Conservation (phyloP, 2,113 vertebrate genomes). For the Edolisoma coerulescens region DNA sequence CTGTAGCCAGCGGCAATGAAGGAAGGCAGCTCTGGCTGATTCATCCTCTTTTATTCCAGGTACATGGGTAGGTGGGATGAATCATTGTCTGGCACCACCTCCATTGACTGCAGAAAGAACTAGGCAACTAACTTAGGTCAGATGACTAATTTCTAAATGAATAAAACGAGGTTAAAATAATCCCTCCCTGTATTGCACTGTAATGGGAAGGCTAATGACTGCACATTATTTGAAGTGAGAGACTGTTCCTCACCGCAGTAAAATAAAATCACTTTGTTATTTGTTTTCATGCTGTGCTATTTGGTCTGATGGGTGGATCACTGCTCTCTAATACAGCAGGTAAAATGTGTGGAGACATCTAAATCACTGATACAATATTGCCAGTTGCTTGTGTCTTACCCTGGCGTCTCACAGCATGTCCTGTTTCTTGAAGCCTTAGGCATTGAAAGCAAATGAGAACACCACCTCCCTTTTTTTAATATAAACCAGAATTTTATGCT, state of each 20-base stretch:
- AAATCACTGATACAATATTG: conserved; percentile 8
- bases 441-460: not conserved
- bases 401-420: not conserved
- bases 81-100: conserved; percentile 21
- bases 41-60: not conserved
- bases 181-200: not conserved
- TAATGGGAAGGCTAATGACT: not conserved
- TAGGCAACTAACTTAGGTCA: not conserved
- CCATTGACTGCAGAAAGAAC: conserved; percentile 1
- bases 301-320: not conserved
- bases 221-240: not conserved
- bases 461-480: not conserved
- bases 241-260: not conserved
- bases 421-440: not conserved
- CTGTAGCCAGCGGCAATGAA: not conserved
- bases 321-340: not conserved
- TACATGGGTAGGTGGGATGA: not conserved
- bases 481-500: conserved; percentile 15
- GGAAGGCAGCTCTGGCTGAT: not conserved
- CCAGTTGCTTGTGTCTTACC: not conserved
- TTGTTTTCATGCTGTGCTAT: not conserved
- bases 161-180: not conserved
- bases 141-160: not conserved
- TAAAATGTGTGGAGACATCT: not conserved
- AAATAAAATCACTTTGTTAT: not conserved